These are phyloP conservation scores for Eurypyga helias DNA, from an alignment of 2,113 vertebrate genomes.

Conservation along the genomic window DNA sequence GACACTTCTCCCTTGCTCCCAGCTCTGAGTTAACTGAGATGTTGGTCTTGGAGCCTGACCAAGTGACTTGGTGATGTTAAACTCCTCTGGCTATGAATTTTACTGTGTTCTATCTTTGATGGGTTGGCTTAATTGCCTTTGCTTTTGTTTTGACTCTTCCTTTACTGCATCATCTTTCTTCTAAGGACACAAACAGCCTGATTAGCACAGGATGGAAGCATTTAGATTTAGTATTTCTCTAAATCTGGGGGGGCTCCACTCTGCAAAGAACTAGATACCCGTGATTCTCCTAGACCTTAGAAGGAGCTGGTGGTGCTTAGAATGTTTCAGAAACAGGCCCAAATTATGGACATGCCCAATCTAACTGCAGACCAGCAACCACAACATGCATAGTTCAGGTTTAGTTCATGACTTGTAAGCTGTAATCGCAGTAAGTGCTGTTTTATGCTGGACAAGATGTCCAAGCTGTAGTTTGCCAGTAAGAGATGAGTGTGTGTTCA, in stretches of 20 bases:
- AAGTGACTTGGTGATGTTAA: background rate
- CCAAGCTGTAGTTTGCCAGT: background rate
- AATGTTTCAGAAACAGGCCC: background rate
- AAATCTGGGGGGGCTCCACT: background rate
- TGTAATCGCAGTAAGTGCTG: constrained; percentile 41
- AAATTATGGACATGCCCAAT: background rate
- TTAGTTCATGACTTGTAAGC: background rate
- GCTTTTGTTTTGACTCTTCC: background rate
- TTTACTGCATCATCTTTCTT: background rate
- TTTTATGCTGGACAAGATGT: background rate
- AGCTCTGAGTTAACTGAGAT: background rate
- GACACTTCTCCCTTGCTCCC: background rate
- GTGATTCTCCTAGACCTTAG: background rate
- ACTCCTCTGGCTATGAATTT: background rate
- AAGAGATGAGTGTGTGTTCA: background rate
- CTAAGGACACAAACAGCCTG: background rate
- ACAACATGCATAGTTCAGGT: background rate
- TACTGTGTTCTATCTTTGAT: background rate
- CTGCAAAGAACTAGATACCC: background rate
- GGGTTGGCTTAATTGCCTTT: background rate
- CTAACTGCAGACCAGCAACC: constrained; percentile 29
- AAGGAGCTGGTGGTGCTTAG: background rate
- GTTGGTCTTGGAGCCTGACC: background rate
- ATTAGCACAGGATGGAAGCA: background rate
- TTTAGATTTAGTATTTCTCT: background rate